Percentiles rank a stretch among this genome's conserved stretches.
These are phyloP conservation scores for Cololabis saira DNA, from an alignment of 2,113 vertebrate genomes.

Conservation along the genomic window DNA sequence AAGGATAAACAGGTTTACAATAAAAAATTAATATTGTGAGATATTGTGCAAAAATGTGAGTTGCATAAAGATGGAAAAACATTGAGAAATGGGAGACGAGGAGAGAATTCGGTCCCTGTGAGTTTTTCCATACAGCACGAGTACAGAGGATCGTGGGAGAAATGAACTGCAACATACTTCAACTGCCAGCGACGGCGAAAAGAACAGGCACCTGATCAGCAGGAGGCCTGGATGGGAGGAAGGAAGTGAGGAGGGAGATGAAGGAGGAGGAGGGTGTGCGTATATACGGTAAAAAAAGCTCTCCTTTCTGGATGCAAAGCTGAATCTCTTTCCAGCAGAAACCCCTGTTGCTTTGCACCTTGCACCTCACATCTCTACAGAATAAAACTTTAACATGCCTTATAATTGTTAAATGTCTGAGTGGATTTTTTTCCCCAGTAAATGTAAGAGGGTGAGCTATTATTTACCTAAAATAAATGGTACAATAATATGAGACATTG, in stretches of 20 bases:
- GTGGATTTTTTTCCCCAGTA: background rate
- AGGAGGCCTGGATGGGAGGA: conserved; percentile 47
- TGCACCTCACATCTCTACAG: background rate
- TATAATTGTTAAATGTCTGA: background rate
- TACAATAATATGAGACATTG: too few relatives aligned
- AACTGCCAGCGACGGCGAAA: conserved; percentile 46
- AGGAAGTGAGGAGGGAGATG: conserved; percentile 40
- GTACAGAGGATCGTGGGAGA: conserved; percentile 35
- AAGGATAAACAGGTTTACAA: background rate
- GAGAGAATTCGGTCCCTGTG: conserved; percentile 2
- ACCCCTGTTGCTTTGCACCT: background rate
- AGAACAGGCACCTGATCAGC: conserved; percentile 60
- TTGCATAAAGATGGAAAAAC: background rate
- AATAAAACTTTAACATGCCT: background rate
- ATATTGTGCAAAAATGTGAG: too few relatives aligned
- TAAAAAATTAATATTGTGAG: background rate
- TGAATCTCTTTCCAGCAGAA: conserved; percentile 4
- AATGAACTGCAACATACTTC: conserved; percentile 25
- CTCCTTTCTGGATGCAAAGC: conserved; percentile 6
- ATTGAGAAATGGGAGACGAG: background rate
- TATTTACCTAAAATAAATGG: background rate
- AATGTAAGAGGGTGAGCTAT: background rate
- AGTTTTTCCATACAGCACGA: conserved; percentile 29
- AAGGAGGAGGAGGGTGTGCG: conserved; percentile 1
- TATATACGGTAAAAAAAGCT: conserved; percentile 7